A percentile compares a stretch with the other conserved stretches of the same genome.
Conservation (phyloP, 2,797 vertebrate genomes). For the Mormyrops boulengeri region DNA sequence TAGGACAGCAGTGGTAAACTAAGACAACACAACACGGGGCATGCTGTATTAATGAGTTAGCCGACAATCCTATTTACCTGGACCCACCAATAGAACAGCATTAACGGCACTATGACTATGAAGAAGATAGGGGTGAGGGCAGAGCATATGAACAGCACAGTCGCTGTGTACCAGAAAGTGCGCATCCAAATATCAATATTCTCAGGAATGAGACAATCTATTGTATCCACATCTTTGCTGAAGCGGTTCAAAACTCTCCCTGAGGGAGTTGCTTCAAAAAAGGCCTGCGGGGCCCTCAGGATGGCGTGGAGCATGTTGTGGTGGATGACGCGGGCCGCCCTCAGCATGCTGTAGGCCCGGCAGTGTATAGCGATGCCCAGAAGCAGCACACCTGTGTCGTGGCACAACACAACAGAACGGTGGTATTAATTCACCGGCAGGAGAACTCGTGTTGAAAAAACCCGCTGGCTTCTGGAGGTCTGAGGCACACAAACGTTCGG, state of each 20-base stretch:
- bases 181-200: constrained; percentile 78
- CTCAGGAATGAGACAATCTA: constrained; percentile 67
- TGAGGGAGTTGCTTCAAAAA: constrained; percentile 69
- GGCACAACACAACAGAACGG: constrained; percentile 35
- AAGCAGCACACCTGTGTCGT: constrained; percentile 64
- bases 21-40: constrained; percentile 24
- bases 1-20: constrained; percentile 25
- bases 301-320: constrained; percentile 62
- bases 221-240: constrained; percentile 71
- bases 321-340: constrained; percentile 59
- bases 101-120: constrained; percentile 71
- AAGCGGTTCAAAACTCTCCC: constrained; percentile 74
- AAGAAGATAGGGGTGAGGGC: constrained; percentile 73
- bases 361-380: constrained; percentile 63
- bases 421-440: constrained; percentile 38
- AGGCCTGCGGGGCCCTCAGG: constrained; percentile 66
- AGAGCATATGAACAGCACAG: constrained; percentile 74
- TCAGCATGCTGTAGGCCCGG: constrained; percentile 66
- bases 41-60: constrained; percentile 61
- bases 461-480: neutral
- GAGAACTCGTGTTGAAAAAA: neutral
- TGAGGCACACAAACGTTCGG: neutral
- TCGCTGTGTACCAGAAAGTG: constrained; percentile 76
- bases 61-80: constrained; percentile 73
- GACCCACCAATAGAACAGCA: constrained; percentile 76